These are phyloP conservation scores for Netelia melanura DNA, from an alignment of 2,888 invertebrate genomes.

Conservation along the genomic window DNA sequence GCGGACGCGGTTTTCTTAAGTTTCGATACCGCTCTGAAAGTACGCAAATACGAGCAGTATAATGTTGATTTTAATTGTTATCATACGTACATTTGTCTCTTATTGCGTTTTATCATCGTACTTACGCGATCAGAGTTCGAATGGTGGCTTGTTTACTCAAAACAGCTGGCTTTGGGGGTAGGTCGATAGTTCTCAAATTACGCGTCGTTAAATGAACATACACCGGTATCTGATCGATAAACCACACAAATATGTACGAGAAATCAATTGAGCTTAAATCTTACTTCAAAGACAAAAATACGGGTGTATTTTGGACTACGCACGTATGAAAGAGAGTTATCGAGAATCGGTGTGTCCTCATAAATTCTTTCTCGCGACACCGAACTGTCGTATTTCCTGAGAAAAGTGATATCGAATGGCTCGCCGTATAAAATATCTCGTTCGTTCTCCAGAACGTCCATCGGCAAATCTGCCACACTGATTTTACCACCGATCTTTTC, in stretches of 20 bases:
- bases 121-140: slow-evolving; percentile 56
- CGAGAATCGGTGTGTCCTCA: slow-evolving; percentile 86
- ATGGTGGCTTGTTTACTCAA: slow-evolving; percentile 56
- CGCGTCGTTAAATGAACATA: slow-evolving; percentile 89
- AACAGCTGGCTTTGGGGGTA: slow-evolving; percentile 86
- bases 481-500: slow-evolving; percentile 84
- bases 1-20: slow-evolving; percentile 27
- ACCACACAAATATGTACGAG: slow-evolving; percentile 40
- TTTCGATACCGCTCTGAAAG: slow-evolving; percentile 50
- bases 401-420: slow-evolving; percentile 86
- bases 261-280: neutral
- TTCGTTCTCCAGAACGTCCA: slow-evolving; percentile 79
- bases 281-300: neutral
- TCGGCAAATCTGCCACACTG: slow-evolving; percentile 83
- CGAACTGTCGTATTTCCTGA: slow-evolving; percentile 87
- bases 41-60: neutral
- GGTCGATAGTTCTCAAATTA: slow-evolving; percentile 86
- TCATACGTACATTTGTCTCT: neutral
- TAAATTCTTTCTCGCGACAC: slow-evolving; percentile 85
- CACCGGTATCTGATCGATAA: slow-evolving; percentile 88
- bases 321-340: slow-evolving; percentile 88
- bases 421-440: slow-evolving; percentile 85
- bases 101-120: neutral
- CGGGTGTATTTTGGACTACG: slow-evolving; percentile 72
- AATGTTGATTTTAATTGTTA: neutral